These are phyloP conservation scores for Mionectes olivaceus DNA, from an alignment of 2,797 vertebrate species.

Conservation along the genomic window DNA sequence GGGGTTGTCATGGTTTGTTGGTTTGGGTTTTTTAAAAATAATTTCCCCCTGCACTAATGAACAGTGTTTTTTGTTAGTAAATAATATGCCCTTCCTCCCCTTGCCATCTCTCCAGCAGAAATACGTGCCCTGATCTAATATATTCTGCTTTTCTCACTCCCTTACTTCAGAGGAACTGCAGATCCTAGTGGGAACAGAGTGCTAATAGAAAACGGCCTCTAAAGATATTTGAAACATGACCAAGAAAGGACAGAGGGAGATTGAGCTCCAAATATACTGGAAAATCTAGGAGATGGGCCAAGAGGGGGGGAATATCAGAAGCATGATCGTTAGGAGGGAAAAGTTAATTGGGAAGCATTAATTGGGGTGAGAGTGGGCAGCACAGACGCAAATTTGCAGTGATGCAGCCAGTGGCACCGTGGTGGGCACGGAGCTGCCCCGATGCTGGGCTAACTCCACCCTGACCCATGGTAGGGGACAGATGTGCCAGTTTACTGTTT, in stretches of 20 bases:
- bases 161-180: constrained; percentile 30
- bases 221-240: constrained; percentile 45
- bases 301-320: not conserved
- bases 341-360: constrained; percentile 39
- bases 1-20: not conserved
- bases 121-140: not conserved
- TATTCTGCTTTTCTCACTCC: constrained; percentile 44
- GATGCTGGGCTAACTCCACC: not conserved
- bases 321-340: not conserved
- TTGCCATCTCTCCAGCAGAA: not conserved
- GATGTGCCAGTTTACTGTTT: not conserved
- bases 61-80: not conserved
- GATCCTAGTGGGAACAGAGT: constrained; percentile 44
- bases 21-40: not conserved
- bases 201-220: constrained; percentile 48
- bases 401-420: rapidly evolving
- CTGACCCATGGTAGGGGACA: rapidly evolving
- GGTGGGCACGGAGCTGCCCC: rapidly evolving
- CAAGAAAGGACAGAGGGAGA: constrained; percentile 54
- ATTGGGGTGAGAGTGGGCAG: not conserved
- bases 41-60: not conserved
- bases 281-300: constrained; percentile 48
- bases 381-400: not conserved
- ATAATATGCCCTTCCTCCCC: not conserved
- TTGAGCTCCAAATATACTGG: constrained; percentile 25